A percentile compares a stretch with the other conserved stretches of the same genome.
phyloP scores from a whole-genome alignment of 2,888 invertebrate species.

The Actias luna region DNA sequence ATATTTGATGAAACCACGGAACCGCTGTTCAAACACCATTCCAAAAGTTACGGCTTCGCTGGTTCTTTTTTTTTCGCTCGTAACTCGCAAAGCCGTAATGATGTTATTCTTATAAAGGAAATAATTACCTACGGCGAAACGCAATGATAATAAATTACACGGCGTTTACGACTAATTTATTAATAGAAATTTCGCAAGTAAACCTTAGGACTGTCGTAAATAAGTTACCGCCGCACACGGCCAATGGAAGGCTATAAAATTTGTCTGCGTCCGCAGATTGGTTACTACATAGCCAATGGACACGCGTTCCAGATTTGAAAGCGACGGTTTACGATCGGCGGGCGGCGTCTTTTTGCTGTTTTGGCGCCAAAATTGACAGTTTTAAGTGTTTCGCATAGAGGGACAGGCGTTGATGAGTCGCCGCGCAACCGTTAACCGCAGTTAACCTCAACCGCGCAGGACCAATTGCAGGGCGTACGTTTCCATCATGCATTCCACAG shows the following conservation, averaged over 20 bases:
- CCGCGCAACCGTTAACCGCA: conserved; percentile 15
- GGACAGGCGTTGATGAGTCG: conserved; percentile 28
- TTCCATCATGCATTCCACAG: conserved; percentile 1
- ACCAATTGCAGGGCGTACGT: conserved; percentile 14
- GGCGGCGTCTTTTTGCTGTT: conserved; percentile 74
- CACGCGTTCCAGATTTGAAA: conserved; percentile 71
- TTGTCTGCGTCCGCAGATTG: conserved; percentile 67
- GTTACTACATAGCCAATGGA: conserved; percentile 67
- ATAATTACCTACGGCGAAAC: conserved; percentile 66
- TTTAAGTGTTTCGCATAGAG: conserved; percentile 39
- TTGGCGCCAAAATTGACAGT: conserved; percentile 79
- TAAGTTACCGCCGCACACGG: conserved; percentile 67
- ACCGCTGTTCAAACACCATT: conserved; percentile 17
- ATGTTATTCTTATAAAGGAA: conserved; percentile 76
- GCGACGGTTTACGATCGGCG: conserved; percentile 76
- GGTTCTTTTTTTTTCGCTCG: conserved; percentile 19
- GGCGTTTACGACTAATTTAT: conserved; percentile 78
- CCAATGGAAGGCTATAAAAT: conserved; percentile 73
- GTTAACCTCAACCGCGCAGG: conserved; percentile 13
- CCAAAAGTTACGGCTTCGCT: conserved; percentile 16
- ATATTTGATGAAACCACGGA: conserved; percentile 15
- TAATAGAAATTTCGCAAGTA: conserved; percentile 80
- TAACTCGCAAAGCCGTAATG: conserved; percentile 50
- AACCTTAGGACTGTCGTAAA: conserved; percentile 78
- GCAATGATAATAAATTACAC: conserved; percentile 74